Evolutionary conservation across 2,888 invertebrate species (phyloP).

Genomic region (Cryptocheilus praepositus): DNA sequence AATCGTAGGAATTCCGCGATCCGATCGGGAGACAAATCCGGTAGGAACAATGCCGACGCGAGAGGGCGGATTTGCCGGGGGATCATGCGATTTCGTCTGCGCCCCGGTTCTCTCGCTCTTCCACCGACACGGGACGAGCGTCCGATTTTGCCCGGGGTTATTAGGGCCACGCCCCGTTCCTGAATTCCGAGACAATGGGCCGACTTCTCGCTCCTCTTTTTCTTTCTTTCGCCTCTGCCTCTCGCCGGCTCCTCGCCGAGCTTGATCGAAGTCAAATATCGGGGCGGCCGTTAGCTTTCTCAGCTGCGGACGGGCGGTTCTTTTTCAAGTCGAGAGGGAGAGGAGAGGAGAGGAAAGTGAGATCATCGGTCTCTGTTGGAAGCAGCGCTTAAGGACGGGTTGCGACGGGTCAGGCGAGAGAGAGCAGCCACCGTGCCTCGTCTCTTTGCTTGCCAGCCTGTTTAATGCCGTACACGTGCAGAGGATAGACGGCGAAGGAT

Average conservation of each 20-base stretch:
- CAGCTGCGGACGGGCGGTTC: constrained; percentile 36
- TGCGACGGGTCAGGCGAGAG: constrained; percentile 36
- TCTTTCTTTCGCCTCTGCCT: constrained; percentile 12
- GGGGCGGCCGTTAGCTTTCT: constrained; percentile 38
- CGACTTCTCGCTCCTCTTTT: constrained; percentile 7
- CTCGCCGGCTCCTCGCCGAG: neutral
- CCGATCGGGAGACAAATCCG: neutral
- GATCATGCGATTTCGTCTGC: neutral
- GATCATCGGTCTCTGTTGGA: constrained; percentile 41
- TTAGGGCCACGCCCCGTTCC: constrained; percentile 50
- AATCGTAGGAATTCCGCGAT: neutral
- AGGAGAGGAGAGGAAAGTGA: constrained; percentile 28
- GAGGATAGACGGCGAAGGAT: too few relatives aligned
- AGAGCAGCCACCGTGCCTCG: too few relatives aligned
- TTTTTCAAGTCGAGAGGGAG: constrained; percentile 25
- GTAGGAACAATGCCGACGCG: constrained; percentile 5
- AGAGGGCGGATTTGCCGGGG: neutral
- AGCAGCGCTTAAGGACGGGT: constrained; percentile 39
- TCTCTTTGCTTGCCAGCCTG: too few relatives aligned
- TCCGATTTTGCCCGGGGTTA: constrained; percentile 41
- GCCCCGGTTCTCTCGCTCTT: too few relatives aligned
- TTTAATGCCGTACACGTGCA: too few relatives aligned
- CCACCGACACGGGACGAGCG: neutral
- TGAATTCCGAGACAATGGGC: constrained; percentile 49
- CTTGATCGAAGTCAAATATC: constrained; percentile 56